phyloP scores from a whole-genome alignment of 1,140 invertebrate species.

The Cyclargus thomasi region DNA sequence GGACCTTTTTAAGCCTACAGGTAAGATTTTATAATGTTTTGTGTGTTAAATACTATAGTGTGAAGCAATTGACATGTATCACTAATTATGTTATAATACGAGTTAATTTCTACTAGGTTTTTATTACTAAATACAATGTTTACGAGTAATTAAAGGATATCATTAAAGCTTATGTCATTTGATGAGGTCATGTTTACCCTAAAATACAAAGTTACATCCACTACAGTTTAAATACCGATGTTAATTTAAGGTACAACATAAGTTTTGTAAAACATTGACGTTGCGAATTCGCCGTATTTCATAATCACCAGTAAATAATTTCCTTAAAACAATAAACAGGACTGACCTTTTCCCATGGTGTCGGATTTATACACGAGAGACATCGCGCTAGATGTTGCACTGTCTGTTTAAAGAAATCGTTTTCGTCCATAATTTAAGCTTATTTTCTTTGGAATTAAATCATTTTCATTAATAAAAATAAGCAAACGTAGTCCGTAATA shows the following conservation, averaged over 20 bases:
- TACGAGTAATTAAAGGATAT: neutral
- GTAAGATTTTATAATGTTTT: too few species aligned
- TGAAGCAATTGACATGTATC: too few species aligned
- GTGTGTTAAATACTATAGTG: too few species aligned
- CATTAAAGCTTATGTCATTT: conserved; percentile 38
- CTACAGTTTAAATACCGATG: neutral
- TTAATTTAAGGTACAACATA: neutral
- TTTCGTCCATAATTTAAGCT: conserved; percentile 76
- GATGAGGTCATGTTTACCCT: conserved; percentile 32
- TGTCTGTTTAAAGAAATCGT: conserved; percentile 89
- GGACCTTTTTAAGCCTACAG: too few species aligned
- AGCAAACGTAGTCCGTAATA: conserved; percentile 25
- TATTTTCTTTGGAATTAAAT: conserved; percentile 36
- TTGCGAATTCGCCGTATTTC: conserved; percentile 19
- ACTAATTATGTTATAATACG: too few species aligned
- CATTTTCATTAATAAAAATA: conserved; percentile 49
- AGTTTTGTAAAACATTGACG: conserved; percentile 13
- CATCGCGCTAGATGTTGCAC: conserved; percentile 92
- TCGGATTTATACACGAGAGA: conserved; percentile 86
- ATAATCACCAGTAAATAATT: conserved; percentile 28
- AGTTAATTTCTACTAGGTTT: neutral
- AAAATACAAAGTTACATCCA: conserved; percentile 19
- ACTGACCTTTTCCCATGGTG: conserved; percentile 88
- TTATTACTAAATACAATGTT: neutral
- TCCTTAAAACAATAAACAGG: conserved; percentile 32